Evolutionary conservation across 2,888 invertebrate genomes (phyloP).

Genomic region (Palloptera scutellata): DNA sequence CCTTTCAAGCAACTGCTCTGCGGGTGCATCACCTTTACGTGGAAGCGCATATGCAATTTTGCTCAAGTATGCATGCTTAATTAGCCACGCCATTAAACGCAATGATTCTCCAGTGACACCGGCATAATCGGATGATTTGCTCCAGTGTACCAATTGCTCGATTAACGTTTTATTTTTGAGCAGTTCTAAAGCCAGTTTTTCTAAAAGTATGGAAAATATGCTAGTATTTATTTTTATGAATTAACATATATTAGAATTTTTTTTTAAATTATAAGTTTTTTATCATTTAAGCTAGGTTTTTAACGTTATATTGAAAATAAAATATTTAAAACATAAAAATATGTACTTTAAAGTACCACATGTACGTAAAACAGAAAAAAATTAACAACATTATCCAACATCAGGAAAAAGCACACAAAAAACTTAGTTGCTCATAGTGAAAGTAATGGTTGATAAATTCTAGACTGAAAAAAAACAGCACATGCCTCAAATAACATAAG

Average conservation of each 20-base stretch:
- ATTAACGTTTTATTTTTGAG: conserved; percentile 72
- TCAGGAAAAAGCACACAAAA: no score
- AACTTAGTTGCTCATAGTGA: no score
- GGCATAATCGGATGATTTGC: conserved; percentile 78
- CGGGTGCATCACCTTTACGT: conserved; percentile 58
- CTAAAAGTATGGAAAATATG: conserved; percentile 63
- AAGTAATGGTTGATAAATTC: no score
- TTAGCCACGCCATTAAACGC: conserved; percentile 79
- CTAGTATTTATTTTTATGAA: neutral
- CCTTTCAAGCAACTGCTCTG: conserved; percentile 54
- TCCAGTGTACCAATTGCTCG: conserved; percentile 77
- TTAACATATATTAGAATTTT: no score
- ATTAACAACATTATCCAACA: no score
- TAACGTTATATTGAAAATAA: conserved; percentile 2
- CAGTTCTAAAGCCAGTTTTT: conserved; percentile 74
- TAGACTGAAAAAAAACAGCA: no score
- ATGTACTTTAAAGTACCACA: no score
- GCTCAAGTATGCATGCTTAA: conserved; percentile 72
- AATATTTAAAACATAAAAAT: neutral
- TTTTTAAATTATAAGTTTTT: no score
- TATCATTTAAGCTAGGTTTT: no score
- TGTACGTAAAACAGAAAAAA: no score
- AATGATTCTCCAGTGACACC: conserved; percentile 86
- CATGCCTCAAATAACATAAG: no score
- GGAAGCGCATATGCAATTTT: conserved; percentile 59